A percentile compares a stretch with the other conserved stretches of the same genome.
phyloP scores from a whole-genome alignment of 2,113 vertebrate species.

The Ascaphus truei region DNA sequence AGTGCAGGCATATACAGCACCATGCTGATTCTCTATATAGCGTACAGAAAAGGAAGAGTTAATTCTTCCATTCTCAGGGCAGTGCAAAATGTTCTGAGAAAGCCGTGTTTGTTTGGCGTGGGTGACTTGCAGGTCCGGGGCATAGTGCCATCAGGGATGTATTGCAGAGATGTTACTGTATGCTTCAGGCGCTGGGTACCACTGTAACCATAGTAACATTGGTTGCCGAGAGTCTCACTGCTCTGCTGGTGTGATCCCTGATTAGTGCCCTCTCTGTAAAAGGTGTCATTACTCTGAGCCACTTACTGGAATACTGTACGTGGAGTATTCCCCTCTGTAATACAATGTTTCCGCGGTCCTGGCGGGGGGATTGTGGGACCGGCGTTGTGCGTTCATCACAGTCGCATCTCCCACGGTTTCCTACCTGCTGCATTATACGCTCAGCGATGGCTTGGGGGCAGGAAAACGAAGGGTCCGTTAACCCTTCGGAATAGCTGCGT shows the following conservation, averaged over 20 bases:
- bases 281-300: slow-evolving; percentile 37
- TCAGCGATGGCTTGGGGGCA: too few species aligned
- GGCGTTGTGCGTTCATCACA: too few species aligned
- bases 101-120: slow-evolving; percentile 53
- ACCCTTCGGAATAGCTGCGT: too few species aligned
- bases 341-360: background rate
- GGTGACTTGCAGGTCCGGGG: slow-evolving; percentile 52
- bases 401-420: too few species aligned
- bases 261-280: slow-evolving; percentile 24
- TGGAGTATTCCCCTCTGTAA: background rate
- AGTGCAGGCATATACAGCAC: too few species aligned
- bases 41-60: too few species aligned
- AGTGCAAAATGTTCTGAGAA: slow-evolving; percentile 2
- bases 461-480: too few species aligned
- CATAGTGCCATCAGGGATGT: slow-evolving; percentile 58
- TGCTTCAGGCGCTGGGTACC: slow-evolving; percentile 50
- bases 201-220: slow-evolving; percentile 67
- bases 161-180: slow-evolving; percentile 46
- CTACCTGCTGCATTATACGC: too few species aligned
- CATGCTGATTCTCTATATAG: too few species aligned
- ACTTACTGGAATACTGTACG: slow-evolving; percentile 28
- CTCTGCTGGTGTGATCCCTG: slow-evolving; percentile 34
- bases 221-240: slow-evolving; percentile 49
- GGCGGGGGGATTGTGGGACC: background rate
- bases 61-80: background rate